Base-by-base conservation (phyloP, 2,797 vertebrate species). In the Epinephelus coioides region DNA sequence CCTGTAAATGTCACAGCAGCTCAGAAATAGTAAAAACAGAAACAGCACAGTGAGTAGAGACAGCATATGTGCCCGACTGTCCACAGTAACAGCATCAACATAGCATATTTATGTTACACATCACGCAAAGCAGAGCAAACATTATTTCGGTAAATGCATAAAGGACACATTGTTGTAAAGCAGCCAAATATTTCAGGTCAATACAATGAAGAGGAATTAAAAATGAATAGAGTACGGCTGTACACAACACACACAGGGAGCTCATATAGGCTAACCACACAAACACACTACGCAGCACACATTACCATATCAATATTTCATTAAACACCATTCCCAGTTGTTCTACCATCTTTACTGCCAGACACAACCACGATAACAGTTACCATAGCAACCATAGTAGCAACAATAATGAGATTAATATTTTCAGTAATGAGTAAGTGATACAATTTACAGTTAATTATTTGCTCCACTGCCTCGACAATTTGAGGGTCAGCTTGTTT, bases 231-330 rank as follows among this genome's bases (percentile, higher is more conserved):
- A 63, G 62, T n/a, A 25, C 44, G 19, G 19, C 11, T 55, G 46
- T 21, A 56, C 53, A 67, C 18, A 51, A 77, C 34, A 59, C 76
- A 62, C 73, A 63, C 54, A 78, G 73, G 78, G 80, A 73, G 69
- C 77, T 91, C 79, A 72, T 38, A 51, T 65, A 72, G 84, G 76
- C 53, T 84, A 68, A 73, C 59, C 67, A 60, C 53, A 66, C 43
- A 50, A 70, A 50, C 38, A 50, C 47, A 47, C 43, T 34, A 21
- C 65, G 70, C 49, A 23, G 60, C 4, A 0, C 17, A 66, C 59
- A 72, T 81, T 70, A 79, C 59, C 30, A 34, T 30, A 81, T 90
- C 25, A 89, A 89, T 89, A 81, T 81, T 88, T 83, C 66, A 89
- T 63, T 38, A 49, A 66, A 63, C 43, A 25, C 17, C 12, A 49